Percentiles rank a stretch among this genome's conserved stretches.
Evolutionary conservation across 2,113 vertebrate genomes (phyloP).

Genomic region (Atrichornis clamosus): DNA sequence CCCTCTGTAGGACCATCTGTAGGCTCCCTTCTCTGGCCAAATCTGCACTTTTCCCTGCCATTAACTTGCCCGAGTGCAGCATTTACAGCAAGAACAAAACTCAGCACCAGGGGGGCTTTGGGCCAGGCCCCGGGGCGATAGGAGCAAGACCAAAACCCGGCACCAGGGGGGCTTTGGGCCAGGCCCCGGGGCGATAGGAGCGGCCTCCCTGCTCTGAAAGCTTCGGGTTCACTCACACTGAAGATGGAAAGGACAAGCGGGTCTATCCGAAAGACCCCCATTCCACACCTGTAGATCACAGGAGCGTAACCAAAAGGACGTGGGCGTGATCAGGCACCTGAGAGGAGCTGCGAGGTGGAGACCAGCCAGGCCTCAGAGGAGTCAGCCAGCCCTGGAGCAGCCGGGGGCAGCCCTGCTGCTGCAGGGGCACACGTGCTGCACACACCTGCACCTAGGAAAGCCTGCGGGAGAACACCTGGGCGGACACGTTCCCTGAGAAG

Average conservation of each 20-base stretch:
- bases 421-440: neutral
- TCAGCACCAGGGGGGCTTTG: neutral
- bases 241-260: neutral
- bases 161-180: no score
- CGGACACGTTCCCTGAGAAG: neutral
- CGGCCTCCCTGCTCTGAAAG: neutral
- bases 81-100: neutral
- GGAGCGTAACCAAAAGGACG: rapidly evolving
- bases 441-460: neutral
- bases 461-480: neutral
- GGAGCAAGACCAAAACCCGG: no score
- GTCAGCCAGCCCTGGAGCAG: neutral
- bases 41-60: neutral
- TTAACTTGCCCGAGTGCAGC: neutral
- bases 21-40: neutral
- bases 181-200: rapidly evolving
- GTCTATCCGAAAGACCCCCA: neutral
- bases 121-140: neutral
- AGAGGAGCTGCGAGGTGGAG: neutral
- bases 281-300: neutral
- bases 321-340: rapidly evolving
- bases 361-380: neutral
- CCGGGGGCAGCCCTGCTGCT: neutral
- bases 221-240: rapidly evolving
- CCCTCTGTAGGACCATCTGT: neutral